Percentiles rank a stretch among this genome's conserved stretches.
phyloP scores from a whole-genome alignment of 2,888 invertebrate species.

The Ormyrus thymus region DNA sequence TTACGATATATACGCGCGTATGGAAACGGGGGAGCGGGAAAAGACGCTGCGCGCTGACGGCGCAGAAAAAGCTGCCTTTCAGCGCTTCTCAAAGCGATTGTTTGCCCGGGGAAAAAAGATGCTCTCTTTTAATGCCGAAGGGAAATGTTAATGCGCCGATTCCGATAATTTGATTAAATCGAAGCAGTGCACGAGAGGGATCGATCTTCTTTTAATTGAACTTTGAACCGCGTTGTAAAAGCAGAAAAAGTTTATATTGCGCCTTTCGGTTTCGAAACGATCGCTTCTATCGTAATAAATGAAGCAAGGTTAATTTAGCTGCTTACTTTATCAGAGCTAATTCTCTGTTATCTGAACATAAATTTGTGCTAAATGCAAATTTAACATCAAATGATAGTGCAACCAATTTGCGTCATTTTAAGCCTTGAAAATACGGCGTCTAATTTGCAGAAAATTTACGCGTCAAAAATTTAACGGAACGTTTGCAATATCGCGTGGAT shows the following conservation, averaged over 20 bases:
- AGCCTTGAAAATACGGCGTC: slow-evolving; percentile 8
- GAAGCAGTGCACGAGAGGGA: no score
- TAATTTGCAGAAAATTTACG: no score
- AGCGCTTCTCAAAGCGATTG: slow-evolving; percentile 12
- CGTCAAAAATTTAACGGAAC: no score
- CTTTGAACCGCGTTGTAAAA: background rate
- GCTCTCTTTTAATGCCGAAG: no score
- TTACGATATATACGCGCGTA: slow-evolving; percentile 50
- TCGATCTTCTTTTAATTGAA: no score
- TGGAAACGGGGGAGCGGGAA: slow-evolving; percentile 41
- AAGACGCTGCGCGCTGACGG: background rate
- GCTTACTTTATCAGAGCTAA: slow-evolving; percentile 40
- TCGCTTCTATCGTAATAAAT: slow-evolving; percentile 37
- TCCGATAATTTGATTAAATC: no score
- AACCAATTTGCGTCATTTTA: slow-evolving; percentile 29
- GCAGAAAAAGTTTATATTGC: background rate
- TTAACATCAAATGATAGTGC: slow-evolving; percentile 34
- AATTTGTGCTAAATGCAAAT: slow-evolving; percentile 42
- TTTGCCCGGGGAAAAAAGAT: slow-evolving; percentile 11
- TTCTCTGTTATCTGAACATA: slow-evolving; percentile 43
- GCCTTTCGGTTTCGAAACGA: slow-evolving; percentile 27
- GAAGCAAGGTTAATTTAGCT: slow-evolving; percentile 35
- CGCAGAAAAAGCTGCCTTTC: background rate
- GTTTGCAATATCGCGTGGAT: no score
- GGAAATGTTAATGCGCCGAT: no score